Evolutionary conservation across 1,140 invertebrate genomes (phyloP).

Genomic region (Oppia nitens): DNA sequence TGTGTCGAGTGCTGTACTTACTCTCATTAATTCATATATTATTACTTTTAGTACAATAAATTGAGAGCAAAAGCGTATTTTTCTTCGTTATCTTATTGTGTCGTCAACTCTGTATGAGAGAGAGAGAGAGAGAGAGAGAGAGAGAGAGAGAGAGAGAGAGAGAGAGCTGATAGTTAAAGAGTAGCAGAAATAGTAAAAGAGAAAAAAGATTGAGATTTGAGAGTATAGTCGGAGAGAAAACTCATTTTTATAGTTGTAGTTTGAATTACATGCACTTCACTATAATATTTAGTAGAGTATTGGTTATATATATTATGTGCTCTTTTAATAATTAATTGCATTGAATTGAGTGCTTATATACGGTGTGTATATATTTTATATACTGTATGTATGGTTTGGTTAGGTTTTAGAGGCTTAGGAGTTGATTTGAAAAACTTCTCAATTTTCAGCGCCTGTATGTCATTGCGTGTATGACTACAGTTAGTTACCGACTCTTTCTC

Average conservation of each 20-base stretch:
- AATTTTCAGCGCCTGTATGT: too few species aligned
- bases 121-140: neutral
- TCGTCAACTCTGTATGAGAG: neutral
- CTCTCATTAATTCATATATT: neutral
- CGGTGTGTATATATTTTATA: neutral
- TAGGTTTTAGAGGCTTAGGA: too few species aligned
- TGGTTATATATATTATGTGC: neutral
- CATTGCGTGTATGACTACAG: too few species aligned
- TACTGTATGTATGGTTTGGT: too few species aligned
- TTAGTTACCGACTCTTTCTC: too few species aligned
- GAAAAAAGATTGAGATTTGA: too few species aligned
- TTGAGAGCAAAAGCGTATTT: neutral
- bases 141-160: too few species aligned
- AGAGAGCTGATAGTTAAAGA: too few species aligned
- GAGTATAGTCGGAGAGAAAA: too few species aligned
- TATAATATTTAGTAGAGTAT: neutral
- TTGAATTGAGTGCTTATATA: neutral
- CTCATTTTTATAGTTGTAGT: neutral
- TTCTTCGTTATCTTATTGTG: neutral
- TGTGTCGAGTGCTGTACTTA: neutral
- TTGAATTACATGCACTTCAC: neutral
- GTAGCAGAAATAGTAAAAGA: too few species aligned
- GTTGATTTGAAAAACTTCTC: too few species aligned
- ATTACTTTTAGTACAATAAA: neutral
- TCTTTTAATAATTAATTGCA: neutral